phyloP scores from a whole-genome alignment of 1,140 invertebrate species.

The Brachystomella parvula region DNA sequence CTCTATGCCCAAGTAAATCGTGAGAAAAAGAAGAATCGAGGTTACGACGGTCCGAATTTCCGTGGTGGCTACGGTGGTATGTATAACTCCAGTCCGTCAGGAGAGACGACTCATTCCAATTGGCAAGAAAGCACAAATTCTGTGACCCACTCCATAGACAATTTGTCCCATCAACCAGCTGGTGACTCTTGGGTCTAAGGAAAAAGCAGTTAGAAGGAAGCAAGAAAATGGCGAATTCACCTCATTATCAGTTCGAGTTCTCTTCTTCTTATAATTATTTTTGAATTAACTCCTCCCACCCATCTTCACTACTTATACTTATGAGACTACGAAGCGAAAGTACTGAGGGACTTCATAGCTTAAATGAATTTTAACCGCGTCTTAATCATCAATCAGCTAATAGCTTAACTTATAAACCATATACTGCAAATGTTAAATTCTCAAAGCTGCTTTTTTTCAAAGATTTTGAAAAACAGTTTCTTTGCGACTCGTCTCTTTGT shows the following conservation, averaged over 20 bases:
- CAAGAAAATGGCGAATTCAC: neutral
- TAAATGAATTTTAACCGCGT: neutral
- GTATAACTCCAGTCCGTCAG: slow-evolving; percentile 44
- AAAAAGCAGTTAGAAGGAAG: too few relatives aligned
- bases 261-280: neutral
- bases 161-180: slow-evolving; percentile 41
- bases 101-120: slow-evolving; percentile 19
- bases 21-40: slow-evolving; percentile 64
- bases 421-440: too few relatives aligned
- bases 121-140: slow-evolving; percentile 34
- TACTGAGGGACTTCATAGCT: neutral
- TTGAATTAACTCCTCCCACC: neutral
- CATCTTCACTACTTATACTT: neutral
- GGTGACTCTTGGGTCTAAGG: slow-evolving; percentile 55
- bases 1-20: slow-evolving; percentile 72
- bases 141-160: slow-evolving; percentile 31
- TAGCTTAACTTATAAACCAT: too few relatives aligned
- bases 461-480: too few relatives aligned
- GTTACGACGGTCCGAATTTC: slow-evolving; percentile 42
- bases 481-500: too few relatives aligned
- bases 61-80: slow-evolving; percentile 40
- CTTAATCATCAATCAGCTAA: too few relatives aligned
- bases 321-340: neutral
- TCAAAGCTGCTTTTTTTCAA: too few relatives aligned
- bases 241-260: neutral